Conservation (phyloP, 2,113 vertebrate species). For the Hypomesus transpacificus region DNA sequence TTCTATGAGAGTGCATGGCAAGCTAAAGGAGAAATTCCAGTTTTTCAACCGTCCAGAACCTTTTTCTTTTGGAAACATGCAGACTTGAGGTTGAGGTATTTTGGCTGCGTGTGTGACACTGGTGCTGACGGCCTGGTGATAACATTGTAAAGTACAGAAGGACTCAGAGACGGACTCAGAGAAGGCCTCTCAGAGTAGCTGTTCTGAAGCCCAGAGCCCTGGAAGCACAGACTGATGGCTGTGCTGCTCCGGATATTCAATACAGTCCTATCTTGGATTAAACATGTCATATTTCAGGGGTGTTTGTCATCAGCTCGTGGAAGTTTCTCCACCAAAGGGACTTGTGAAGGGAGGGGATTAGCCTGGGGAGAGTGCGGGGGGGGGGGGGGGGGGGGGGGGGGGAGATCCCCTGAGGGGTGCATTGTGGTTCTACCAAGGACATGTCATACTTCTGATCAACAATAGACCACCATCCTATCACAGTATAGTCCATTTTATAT, state of each 20-base stretch:
- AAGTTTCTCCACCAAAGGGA: neutral
- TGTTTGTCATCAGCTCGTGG: conserved; percentile 27
- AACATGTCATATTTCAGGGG: conserved; percentile 39
- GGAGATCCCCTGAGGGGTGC: neutral
- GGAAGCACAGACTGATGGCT: neutral
- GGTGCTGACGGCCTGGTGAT: conserved; percentile 25
- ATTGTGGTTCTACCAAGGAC: neutral
- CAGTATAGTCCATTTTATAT: no score
- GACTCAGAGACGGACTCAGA: conserved; percentile 5
- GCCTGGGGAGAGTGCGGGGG: neutral
- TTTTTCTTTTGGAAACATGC: conserved; percentile 14
- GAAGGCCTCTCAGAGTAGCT: conserved; percentile 30
- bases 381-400: neutral
- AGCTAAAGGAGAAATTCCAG: neutral
- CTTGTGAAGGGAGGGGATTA: conserved; percentile 11
- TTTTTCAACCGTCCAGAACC: neutral
- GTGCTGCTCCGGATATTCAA: conserved; percentile 23
- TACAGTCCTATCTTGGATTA: conserved; percentile 31
- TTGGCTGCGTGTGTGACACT: conserved; percentile 15
- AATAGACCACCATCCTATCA: neutral
- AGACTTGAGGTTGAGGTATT: conserved; percentile 8
- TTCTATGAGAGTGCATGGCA: neutral
- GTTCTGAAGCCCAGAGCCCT: neutral
- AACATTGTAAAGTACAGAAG: conserved; percentile 1
- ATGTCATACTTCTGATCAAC: neutral